Base-by-base conservation (phyloP, 2,888 invertebrate species). In the Ennomos erosarius region DNA sequence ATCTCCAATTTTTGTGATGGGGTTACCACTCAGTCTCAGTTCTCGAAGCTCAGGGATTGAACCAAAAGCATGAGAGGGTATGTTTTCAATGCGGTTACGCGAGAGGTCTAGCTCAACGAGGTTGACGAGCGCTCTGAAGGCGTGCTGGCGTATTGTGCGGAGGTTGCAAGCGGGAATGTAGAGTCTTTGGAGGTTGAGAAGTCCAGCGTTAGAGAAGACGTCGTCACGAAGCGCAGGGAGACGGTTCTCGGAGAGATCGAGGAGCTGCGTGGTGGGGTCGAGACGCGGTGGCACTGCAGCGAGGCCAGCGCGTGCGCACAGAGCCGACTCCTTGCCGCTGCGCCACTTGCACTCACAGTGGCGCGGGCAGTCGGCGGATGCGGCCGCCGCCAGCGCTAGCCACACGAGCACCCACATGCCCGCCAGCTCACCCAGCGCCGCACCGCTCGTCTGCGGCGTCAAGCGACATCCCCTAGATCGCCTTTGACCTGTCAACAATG, bases 271-370 rank as follows among this genome's bases (percentile, higher is more conserved):
- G 70, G 96, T 95, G 62, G 95, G 94, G 71, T 96, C 97, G 62
- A 97, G 93, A 65, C 95, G 95, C 48, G 93, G 91, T 37, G 97
- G 97, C 70, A 97, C 94, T 75, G 94, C 93, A 71, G 95, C 94
- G 73, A 97, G 93, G 80, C 96, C 96, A 62, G 96, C 96, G 82
- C 95, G 95, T 73, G 94, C 93, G 89, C 97, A 97, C 74, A 96
- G 92, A 57, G 96, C 97, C 49, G 96, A 96, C 88, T 97, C 97
- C 86, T 97, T 97, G 75, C 97, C 97, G 80, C 95, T 95, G 84
- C 96, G 96, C 97, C 97, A 97, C 88, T 97, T 97, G 93, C 97
- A 97, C 87, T 97, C 96, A 90, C 97, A 97, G 73, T 95, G 93
- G 64, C 93, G 93, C 52, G 96, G 96, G 81, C 96, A 96, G 74